Conservation (phyloP, 2,888 invertebrate genomes). For the Griposia aprilina region DNA sequence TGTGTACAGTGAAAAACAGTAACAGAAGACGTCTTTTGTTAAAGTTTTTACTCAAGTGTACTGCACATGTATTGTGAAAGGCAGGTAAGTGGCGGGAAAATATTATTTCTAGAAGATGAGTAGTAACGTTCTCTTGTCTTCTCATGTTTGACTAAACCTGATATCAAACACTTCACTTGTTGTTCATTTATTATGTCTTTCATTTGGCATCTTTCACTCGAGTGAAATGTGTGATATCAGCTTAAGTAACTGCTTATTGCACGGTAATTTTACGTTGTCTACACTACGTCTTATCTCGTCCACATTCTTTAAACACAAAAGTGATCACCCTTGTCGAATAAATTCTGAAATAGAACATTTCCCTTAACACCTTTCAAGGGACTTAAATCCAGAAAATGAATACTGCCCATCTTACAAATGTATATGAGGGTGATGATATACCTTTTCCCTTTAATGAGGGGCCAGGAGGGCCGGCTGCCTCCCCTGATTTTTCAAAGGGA, state of each 20-base stretch:
- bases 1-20: not conserved
- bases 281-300: not conserved
- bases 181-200: not conserved
- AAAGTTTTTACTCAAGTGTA: not conserved
- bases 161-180: too few relatives aligned
- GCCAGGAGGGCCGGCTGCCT: constrained; percentile 24
- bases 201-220: not conserved
- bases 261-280: not conserved
- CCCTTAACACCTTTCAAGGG: constrained; percentile 1
- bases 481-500: constrained; percentile 62
- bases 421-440: constrained; percentile 29
- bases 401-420: constrained; percentile 28
- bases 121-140: not conserved
- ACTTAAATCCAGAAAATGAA: constrained; percentile 7
- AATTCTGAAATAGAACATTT: not conserved
- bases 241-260: not conserved
- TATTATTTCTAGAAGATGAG: not conserved
- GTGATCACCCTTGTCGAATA: not conserved
- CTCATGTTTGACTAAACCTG: not conserved
- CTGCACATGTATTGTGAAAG: not conserved
- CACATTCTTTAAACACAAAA: not conserved
- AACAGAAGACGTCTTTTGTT: not conserved
- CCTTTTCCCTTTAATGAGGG: constrained; percentile 48
- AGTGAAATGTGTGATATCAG: not conserved
- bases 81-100: not conserved